Conservation (phyloP, 2,113 vertebrate species). For the Rhombomys opimus region DNA sequence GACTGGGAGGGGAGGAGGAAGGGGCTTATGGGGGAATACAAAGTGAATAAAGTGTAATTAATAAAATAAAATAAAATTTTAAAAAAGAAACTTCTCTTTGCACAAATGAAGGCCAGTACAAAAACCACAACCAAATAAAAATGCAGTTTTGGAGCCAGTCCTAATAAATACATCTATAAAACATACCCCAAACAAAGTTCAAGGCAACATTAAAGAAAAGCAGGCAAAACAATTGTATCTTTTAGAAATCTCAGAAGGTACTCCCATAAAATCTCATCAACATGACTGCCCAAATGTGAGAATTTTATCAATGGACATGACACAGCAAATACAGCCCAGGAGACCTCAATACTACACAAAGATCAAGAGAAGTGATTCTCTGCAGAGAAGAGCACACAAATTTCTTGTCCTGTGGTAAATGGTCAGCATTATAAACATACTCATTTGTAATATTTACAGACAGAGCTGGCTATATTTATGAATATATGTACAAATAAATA, state of each 20-base stretch:
- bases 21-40: no score
- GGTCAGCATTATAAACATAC: not conserved
- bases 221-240: not conserved
- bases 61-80: no score
- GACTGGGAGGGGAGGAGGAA: no score
- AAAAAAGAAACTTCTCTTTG: no score
- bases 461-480: not conserved
- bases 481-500: not conserved
- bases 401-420: not conserved
- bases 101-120: no score
- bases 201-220: not conserved
- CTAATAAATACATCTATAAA: not conserved
- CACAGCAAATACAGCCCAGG: not conserved
- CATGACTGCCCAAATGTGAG: not conserved
- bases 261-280: no score
- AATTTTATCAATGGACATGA: not conserved
- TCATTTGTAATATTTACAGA: no score
- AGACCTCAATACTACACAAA: not conserved
- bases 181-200: not conserved
- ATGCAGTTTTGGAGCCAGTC: not conserved
- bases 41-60: no score
- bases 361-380: not conserved
- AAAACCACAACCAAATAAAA: not conserved
- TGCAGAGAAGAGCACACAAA: no score
- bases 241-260: not conserved